These are phyloP conservation scores for Climacteris rufus DNA, from an alignment of 2,113 vertebrate species.

Conservation along the genomic window DNA sequence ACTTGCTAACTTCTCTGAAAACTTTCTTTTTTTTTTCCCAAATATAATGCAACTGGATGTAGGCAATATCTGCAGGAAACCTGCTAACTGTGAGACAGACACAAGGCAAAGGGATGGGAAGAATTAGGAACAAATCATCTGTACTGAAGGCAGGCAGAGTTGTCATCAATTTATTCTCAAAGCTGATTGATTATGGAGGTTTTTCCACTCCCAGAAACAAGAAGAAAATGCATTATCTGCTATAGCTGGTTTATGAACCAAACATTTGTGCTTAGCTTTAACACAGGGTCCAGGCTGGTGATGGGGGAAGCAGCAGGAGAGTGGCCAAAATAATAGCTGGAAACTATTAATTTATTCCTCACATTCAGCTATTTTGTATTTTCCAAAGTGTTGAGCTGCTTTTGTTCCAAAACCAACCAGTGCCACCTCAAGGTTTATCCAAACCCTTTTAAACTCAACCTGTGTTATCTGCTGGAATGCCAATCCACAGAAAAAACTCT, in stretches of 20 bases:
- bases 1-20: neutral
- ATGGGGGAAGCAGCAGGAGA: neutral
- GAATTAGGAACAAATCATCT: neutral
- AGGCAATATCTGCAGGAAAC: neutral
- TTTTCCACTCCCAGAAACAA: neutral
- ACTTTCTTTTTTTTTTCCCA: neutral
- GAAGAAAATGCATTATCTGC: neutral
- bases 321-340: neutral
- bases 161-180: neutral
- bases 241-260: neutral
- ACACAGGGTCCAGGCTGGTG: neutral
- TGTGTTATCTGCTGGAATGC: neutral
- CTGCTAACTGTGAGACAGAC: neutral
- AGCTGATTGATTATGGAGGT: neutral
- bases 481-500: neutral
- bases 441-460: neutral
- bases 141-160: neutral
- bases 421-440: neutral
- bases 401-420: neutral
- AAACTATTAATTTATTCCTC: neutral
- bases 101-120: neutral
- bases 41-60: neutral
- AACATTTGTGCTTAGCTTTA: neutral
- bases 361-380: too few relatives aligned
- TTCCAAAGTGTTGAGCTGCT: neutral